Conservation (phyloP, 1,140 invertebrate genomes). For the Drosophila parabipectinata region DNA sequence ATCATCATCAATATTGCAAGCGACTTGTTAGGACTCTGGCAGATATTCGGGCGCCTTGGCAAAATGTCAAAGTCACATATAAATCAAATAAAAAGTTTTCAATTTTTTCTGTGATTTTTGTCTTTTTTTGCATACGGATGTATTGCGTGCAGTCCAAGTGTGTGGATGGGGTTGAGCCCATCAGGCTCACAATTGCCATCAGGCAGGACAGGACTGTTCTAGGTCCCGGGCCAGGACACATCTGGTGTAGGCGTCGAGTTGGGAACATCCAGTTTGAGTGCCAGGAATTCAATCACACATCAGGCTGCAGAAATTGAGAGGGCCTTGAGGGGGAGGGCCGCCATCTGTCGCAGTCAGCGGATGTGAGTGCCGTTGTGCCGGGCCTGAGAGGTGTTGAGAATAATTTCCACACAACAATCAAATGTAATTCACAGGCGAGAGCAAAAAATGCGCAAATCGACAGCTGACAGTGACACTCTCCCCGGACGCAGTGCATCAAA, state of each 20-base stretch:
- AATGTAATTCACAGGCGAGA: conserved; percentile 65
- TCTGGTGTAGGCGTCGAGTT: conserved; percentile 42
- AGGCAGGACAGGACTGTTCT: conserved; percentile 7
- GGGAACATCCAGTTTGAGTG: conserved; percentile 44
- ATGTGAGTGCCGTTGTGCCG: conserved; percentile 21
- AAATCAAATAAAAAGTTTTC: conserved; percentile 57
- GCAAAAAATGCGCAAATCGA: conserved; percentile 54
- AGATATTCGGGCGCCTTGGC: conserved; percentile 33
- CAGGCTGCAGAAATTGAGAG: conserved; percentile 45
- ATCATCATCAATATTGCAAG: conserved; percentile 67
- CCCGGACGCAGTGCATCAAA: conserved; percentile 16
- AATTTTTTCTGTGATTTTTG: conserved; percentile 16
- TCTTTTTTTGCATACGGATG: conserved; percentile 16
- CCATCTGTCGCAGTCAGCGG: conserved; percentile 55
- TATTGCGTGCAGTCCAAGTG: conserved; percentile 37
- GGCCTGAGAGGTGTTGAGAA: conserved; percentile 52
- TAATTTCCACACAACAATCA: conserved; percentile 70
- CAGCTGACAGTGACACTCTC: conserved; percentile 54
- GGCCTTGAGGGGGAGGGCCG: neutral
- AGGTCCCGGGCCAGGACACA: conserved; percentile 9
- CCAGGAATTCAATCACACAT: conserved; percentile 78
- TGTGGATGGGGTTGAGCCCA: conserved; percentile 11
- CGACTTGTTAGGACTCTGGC: conserved; percentile 27
- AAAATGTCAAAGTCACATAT: conserved; percentile 53
- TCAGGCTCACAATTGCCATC: conserved; percentile 25